phyloP scores from a whole-genome alignment of 2,113 vertebrate species.

The Crotophaga sulcirostris region DNA sequence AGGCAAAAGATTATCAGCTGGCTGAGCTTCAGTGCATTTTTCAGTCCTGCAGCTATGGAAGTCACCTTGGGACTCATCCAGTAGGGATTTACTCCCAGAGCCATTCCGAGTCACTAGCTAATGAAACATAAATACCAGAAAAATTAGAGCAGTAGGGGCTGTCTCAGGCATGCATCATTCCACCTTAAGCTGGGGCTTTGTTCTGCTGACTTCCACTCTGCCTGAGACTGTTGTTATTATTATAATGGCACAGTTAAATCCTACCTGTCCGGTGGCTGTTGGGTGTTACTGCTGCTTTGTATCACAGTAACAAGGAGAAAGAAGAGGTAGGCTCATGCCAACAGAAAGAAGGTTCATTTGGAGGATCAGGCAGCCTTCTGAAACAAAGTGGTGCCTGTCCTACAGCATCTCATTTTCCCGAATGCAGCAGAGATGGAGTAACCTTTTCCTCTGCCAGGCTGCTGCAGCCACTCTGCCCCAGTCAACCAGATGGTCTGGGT shows the following conservation, averaged over 20 bases:
- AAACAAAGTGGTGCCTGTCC: background rate
- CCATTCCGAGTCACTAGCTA: background rate
- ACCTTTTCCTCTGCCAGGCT: background rate
- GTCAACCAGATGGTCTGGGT: background rate
- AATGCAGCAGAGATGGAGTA: accelerated
- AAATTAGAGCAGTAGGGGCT: background rate
- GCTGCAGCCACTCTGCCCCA: background rate
- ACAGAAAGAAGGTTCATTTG: background rate
- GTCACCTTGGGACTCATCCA: slow-evolving; percentile 42
- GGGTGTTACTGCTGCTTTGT: background rate
- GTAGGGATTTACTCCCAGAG: slow-evolving; percentile 4
- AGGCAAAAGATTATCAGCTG: slow-evolving; percentile 29
- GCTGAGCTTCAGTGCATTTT: slow-evolving; percentile 9
- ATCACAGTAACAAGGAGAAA: background rate
- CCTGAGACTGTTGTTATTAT: background rate
- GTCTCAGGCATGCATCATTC: background rate
- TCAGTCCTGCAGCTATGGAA: background rate
- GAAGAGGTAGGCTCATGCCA: background rate
- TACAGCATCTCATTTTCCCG: accelerated
- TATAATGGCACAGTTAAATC: background rate
- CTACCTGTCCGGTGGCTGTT: background rate
- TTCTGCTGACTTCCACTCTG: background rate
- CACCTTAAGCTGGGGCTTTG: background rate
- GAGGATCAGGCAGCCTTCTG: background rate
- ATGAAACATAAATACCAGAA: slow-evolving; percentile 28